Evolutionary conservation across 2,113 vertebrate species (phyloP).

Genomic region (Baryphthengus martii): DNA sequence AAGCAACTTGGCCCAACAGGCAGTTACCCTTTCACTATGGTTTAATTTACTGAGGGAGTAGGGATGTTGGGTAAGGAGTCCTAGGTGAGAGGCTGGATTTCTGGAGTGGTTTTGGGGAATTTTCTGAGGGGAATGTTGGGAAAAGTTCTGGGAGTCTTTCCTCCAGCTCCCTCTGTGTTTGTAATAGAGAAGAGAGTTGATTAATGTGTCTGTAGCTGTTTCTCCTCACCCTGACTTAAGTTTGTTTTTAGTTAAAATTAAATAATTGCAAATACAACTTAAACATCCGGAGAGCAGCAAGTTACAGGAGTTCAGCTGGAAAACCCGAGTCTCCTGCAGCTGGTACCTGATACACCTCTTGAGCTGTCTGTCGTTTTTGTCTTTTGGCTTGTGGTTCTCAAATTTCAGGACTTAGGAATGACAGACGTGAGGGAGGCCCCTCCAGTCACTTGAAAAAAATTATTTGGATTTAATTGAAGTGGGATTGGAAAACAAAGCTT

Average conservation of each 20-base stretch:
- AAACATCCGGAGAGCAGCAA: neutral
- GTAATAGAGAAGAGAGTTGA: neutral
- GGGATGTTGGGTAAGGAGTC: neutral
- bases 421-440: neutral
- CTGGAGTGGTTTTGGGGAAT: neutral
- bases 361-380: neutral
- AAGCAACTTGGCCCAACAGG: rapidly evolving
- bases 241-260: rapidly evolving
- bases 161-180: neutral
- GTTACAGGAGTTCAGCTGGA: neutral
- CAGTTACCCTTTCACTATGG: rapidly evolving
- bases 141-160: neutral
- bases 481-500: neutral
- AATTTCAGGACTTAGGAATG: neutral
- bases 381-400: neutral
- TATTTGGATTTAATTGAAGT: rapidly evolving
- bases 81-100: neutral
- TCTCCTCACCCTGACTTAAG: neutral
- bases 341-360: rapidly evolving
- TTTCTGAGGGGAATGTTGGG: too few species aligned
- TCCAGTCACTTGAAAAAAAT: rapidly evolving
- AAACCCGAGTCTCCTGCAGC: neutral
- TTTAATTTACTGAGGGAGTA: neutral
- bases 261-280: neutral
- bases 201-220: neutral